Evolutionary conservation across 2,113 vertebrate genomes (phyloP).

Genomic region (Nanger granti): DNA sequence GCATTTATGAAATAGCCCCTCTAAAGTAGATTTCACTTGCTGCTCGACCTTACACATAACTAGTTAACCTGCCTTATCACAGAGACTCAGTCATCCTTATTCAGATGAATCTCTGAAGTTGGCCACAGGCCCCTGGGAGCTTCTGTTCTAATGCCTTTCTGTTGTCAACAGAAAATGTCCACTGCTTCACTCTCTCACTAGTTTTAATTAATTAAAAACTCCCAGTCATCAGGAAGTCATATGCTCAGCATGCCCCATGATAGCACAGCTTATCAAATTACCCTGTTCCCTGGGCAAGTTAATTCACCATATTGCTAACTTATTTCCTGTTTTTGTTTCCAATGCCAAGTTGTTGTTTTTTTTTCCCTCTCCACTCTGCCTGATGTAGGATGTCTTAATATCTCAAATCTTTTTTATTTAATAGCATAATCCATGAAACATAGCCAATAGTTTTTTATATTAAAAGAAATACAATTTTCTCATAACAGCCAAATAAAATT

Average conservation of each 20-base stretch:
- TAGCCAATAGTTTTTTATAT: not conserved
- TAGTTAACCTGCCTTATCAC: not conserved
- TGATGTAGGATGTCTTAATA: not conserved
- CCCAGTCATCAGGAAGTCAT: not conserved
- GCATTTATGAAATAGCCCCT: not conserved
- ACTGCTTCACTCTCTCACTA: not conserved
- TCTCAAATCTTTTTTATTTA: not conserved
- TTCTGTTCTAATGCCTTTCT: not conserved
- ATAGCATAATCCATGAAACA: not conserved
- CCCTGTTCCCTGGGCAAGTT: not conserved
- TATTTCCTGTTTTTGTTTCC: slow-evolving; percentile 20
- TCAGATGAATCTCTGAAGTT: not conserved
- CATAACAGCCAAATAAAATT: not conserved
- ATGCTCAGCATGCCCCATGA: not conserved
- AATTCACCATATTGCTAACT: not conserved
- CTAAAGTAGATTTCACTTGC: not conserved
- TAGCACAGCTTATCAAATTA: not conserved
- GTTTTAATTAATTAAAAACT: slow-evolving; percentile 41
- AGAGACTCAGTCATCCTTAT: not conserved
- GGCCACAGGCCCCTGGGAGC: not conserved
- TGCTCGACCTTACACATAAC: not conserved
- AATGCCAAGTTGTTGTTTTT: not conserved
- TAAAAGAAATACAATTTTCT: slow-evolving; percentile 23
- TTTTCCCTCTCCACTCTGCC: not conserved
- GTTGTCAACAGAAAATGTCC: not conserved